phyloP scores from a whole-genome alignment of 2,888 invertebrate genomes.

The Lypha dubia region DNA sequence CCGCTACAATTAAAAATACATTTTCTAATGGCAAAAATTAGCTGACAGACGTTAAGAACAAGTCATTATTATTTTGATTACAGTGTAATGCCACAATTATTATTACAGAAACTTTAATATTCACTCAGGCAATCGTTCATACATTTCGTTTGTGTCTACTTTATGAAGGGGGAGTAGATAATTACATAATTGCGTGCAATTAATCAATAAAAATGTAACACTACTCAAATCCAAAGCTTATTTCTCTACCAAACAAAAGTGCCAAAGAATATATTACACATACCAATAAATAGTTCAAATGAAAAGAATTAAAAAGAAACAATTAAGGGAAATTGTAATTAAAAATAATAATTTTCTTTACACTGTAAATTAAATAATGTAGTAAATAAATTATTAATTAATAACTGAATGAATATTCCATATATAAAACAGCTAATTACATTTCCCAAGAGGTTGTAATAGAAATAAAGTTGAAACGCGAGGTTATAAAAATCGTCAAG shows the following conservation, averaged over 20 bases:
- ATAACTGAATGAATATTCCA: conserved; percentile 32
- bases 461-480: conserved; percentile 8
- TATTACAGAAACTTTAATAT: conserved; percentile 9
- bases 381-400: conserved; percentile 60
- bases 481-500: conserved; percentile 9
- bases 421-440: conserved; percentile 56
- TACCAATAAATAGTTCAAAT: conserved; percentile 1
- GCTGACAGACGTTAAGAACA: conserved; percentile 71
- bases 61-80: conserved; percentile 67
- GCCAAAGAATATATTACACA: neutral
- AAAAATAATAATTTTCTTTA: conserved; percentile 43
- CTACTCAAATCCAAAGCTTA: neutral
- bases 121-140: neutral
- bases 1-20: conserved; percentile 72
- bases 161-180: conserved; percentile 57
- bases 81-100: conserved; percentile 47
- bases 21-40: conserved; percentile 72
- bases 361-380: conserved; percentile 58
- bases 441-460: conserved; percentile 34
- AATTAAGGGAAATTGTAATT: conserved; percentile 40
- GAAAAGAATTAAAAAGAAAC: conserved; percentile 16
- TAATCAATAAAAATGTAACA: conserved; percentile 71
- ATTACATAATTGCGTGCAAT: conserved; percentile 73
- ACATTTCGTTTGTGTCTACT: conserved; percentile 1
- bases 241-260: conserved; percentile 3